These are phyloP conservation scores for Nasonia longicornis DNA, from an alignment of 1,140 invertebrate species.

Conservation along the genomic window DNA sequence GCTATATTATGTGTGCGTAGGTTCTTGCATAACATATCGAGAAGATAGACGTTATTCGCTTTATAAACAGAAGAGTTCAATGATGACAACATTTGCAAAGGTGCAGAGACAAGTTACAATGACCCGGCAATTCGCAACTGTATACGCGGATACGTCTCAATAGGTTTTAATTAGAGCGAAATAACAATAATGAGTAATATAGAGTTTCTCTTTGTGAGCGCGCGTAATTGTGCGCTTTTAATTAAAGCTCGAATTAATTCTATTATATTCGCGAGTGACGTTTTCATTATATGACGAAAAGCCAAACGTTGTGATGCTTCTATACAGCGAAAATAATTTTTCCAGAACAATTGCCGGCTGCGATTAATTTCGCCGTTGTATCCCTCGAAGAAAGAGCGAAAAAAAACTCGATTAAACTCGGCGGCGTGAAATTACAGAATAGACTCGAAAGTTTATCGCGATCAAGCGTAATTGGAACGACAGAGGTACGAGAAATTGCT, in stretches of 20 bases:
- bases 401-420: constrained; percentile 34
- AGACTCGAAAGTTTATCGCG: constrained; percentile 34
- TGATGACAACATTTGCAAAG: no score
- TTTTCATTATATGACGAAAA: constrained; percentile 33
- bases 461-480: constrained; percentile 17
- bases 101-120: background rate
- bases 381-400: background rate
- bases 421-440: constrained; percentile 31
- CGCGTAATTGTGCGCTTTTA: constrained; percentile 29
- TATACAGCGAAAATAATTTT: constrained; percentile 27
- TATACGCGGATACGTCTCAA: background rate
- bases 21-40: no score
- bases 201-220: constrained; percentile 30
- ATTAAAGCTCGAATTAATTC: constrained; percentile 38
- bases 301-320: background rate
- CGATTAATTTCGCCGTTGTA: constrained; percentile 37
- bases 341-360: constrained; percentile 27
- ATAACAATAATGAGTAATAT: constrained; percentile 39
- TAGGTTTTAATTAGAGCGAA: constrained; percentile 34
- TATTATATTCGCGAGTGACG: constrained; percentile 31
- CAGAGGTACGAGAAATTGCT: background rate
- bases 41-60: no score
- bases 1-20: no score
- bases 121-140: background rate
- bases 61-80: no score